Percentiles rank a stretch among this genome's conserved stretches.
Evolutionary conservation across 2,888 invertebrate species (phyloP).

Genomic region (Coelogynopora nodosa): DNA sequence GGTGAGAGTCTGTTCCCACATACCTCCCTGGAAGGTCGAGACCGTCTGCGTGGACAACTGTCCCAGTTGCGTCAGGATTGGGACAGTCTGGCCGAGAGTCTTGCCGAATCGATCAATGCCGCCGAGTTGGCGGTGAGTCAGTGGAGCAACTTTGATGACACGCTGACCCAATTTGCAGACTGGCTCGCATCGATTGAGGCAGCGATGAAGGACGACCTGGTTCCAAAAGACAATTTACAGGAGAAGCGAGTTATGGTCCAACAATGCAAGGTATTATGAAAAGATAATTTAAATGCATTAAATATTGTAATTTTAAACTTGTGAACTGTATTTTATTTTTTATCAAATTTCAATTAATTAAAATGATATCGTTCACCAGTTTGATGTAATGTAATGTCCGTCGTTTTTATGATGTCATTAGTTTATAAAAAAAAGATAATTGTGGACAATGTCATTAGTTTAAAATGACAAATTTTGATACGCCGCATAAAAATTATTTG

Average conservation of each 20-base stretch:
- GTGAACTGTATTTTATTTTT: background rate
- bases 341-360: background rate
- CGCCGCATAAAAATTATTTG: background rate
- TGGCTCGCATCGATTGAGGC: background rate
- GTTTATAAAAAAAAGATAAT: too few relatives aligned
- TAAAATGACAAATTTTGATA: too few relatives aligned
- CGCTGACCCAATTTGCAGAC: background rate
- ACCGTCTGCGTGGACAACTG: background rate
- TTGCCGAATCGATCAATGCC: background rate
- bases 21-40: background rate
- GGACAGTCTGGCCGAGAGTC: background rate
- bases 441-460: too few relatives aligned
- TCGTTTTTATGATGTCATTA: too few relatives aligned
- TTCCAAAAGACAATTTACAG: background rate
- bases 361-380: too few relatives aligned
- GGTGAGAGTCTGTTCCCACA: background rate
- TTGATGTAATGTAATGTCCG: too few relatives aligned
- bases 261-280: background rate
- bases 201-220: background rate
- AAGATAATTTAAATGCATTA: too few relatives aligned
- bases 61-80: background rate
- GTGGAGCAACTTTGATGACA: background rate
- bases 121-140: background rate
- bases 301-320: too few relatives aligned
- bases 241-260: background rate